Base-by-base conservation (phyloP, 1,140 invertebrate species). In the Heterodera schachtii region DNA sequence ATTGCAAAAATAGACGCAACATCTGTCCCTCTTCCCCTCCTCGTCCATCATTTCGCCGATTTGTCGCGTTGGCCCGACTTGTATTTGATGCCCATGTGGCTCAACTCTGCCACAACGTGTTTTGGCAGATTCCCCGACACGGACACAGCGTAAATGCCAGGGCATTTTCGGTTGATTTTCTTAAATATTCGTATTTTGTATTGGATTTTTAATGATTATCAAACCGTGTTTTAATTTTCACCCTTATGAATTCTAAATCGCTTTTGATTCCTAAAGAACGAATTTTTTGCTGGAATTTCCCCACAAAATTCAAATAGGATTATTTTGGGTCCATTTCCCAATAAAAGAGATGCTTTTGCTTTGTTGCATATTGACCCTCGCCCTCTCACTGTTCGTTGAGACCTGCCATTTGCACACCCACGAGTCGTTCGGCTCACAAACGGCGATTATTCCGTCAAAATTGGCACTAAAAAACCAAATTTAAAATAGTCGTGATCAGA, bases 341-440 rank as follows among this genome's bases (percentile, higher is more conserved):
- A 31, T 31, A 31, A 31, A 31, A 31, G 31, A 31, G 31, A 31
- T 31, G 31, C 0, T 31, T 31, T 31, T 31, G 31, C 31, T 31
- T 31, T 31, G 31, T 31, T 31, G 31, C 31, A 31, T 0, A 31
- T 31, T 31, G 31, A 31, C 31, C 31, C 31, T 31, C 31, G 31
- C 31, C 31, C 31, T 31, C 31, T 31, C 31, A 0, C 31, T 31
- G 31, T 31, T 31, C 31, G 31, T 31, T 31, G 31, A 85, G 52
- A 85, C 84, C 84, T 87, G 87, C 87, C 87, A 88, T 64, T 89
- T 89, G 80, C 86, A 87, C 19, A 88, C 87, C 87, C 87, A 88
- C 31, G 84, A 87, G 52, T 89, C 87, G n/a, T 81, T 73, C 19
- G 85, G 86, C n/a, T 85, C 73, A 73, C 82, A 88, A n/a, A 82